Conservation (phyloP, 35 echinoderm and acorn worm species). For the Patiria miniata region DNA sequence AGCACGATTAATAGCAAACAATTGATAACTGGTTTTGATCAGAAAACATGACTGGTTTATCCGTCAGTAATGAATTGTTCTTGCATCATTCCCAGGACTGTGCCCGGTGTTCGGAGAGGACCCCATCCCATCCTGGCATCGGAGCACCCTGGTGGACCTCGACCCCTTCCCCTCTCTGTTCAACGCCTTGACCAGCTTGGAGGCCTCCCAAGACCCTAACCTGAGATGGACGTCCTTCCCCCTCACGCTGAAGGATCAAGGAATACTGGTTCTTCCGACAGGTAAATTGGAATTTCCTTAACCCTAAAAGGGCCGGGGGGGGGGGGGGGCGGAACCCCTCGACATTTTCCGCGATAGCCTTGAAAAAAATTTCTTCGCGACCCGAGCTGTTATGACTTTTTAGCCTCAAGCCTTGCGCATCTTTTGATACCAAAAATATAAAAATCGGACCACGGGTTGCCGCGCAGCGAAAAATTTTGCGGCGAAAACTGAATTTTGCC, state of each 20-base stretch:
- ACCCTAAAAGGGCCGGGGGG: too few relatives aligned
- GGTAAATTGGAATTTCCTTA: neutral
- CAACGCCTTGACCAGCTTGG: slow-evolving; percentile 16
- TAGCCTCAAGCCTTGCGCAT: too few relatives aligned
- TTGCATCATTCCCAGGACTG: neutral
- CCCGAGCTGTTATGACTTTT: too few relatives aligned
- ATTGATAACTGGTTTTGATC: too few relatives aligned
- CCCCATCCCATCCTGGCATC: neutral
- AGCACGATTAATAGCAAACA: too few relatives aligned
- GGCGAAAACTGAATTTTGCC: too few relatives aligned
- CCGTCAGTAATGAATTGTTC: neutral
- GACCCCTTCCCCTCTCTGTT: slow-evolving; percentile 13
- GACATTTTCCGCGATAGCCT: too few relatives aligned
- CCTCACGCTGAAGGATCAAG: slow-evolving; percentile 19
- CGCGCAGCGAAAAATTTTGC: too few relatives aligned
- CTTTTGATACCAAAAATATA: too few relatives aligned
- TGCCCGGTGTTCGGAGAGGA: neutral
- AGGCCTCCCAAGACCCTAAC: slow-evolving; percentile 3
- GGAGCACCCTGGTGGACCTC: slow-evolving; percentile 28
- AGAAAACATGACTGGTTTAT: too few relatives aligned
- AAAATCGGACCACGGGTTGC: too few relatives aligned
- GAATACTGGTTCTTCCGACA: neutral
- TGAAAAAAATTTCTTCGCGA: too few relatives aligned
- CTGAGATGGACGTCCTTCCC: slow-evolving; percentile 25
- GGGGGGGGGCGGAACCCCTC: neutral